A percentile compares a stretch with the other conserved stretches of the same genome.
Conservation (phyloP, 2,797 vertebrate species). For the Anableps anableps region DNA sequence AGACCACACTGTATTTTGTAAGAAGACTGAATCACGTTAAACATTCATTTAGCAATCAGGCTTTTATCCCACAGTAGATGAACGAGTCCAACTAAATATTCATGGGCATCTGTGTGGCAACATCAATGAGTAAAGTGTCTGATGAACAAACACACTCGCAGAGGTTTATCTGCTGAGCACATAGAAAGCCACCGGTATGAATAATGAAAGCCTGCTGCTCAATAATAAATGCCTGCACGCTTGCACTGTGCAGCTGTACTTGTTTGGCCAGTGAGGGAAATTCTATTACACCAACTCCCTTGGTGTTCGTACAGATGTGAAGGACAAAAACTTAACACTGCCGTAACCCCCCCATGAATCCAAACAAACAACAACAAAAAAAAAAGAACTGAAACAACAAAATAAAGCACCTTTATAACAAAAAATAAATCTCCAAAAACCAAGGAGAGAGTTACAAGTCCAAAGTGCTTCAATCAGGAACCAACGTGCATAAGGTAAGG, state of each 20-base stretch:
- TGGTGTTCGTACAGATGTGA: conserved; percentile 50
- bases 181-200: conserved; percentile 70
- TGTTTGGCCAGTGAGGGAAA: conserved; percentile 68
- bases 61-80: conserved; percentile 39
- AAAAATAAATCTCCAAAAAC: not conserved
- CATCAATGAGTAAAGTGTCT: conserved; percentile 67
- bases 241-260: conserved; percentile 56
- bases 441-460: not conserved
- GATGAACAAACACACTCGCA: conserved; percentile 72
- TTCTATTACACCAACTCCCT: conserved; percentile 62
- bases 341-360: conserved; percentile 16
- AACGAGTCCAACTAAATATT: conserved; percentile 58
- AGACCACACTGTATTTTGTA: conserved; percentile 46
- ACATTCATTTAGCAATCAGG: conserved; percentile 59
- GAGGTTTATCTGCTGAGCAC: conserved; percentile 70
- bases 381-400: not conserved
- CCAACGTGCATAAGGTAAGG: not conserved
- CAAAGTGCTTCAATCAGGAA: not conserved
- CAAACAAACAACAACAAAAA: not conserved
- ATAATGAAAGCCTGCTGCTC: conserved; percentile 74
- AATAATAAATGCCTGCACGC: conserved; percentile 76
- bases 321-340: conserved; percentile 47
- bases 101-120: conserved; percentile 56
- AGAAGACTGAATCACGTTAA: conserved; percentile 47
- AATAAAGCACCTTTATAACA: not conserved